Evolutionary conservation across 2,888 invertebrate species (phyloP), one percentile per base, ranked within the genome.

Genomic region (Hoplodrina blanda): DNA sequence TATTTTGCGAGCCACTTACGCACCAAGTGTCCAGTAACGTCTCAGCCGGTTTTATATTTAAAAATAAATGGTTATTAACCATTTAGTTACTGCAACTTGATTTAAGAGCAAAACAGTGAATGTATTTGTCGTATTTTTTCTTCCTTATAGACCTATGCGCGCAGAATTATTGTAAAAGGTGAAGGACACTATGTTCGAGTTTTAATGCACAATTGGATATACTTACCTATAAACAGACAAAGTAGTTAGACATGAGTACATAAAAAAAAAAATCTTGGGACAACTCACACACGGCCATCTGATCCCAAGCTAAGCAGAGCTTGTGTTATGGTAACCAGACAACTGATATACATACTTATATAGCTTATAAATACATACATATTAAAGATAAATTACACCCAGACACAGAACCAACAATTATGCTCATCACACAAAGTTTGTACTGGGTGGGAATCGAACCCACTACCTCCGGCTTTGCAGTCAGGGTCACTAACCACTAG

Each of bases 121-220:
- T 74, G 85, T 77, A 73, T 73, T 71, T 67, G 60, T 17, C 54
- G 49, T 72, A 75, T 77, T 76, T 76, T 83, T 80, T 85, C 84
- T 85, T 85, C 84, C 84, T 85, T 85, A 76, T 84, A 78, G 85
- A 61, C 62, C 64, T 71, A 63, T 62, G 73, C 73, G 65, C 44
- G 73, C 72, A 74, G 64, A 76, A 61, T 56, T 66, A 71, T 79
- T 75, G 67, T 74, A 81, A 80, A 79, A 84, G 85, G 82, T 83
- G 83, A 86, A 88, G 87, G 86, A 69, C 82, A 63, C 65, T 77
- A 71, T 69, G 69, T 63, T 69, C 57, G 73, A 70, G 74, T 61
- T 78, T 67, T 65, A 68, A 44, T 73, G 75, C 69, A 77, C 62
- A n/a, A n/a, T 81, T 69, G 69, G 61, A 61, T 68, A 65, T 68